Evolutionary conservation across 2,797 vertebrate genomes (phyloP).

Genomic region (Mycteria americana): DNA sequence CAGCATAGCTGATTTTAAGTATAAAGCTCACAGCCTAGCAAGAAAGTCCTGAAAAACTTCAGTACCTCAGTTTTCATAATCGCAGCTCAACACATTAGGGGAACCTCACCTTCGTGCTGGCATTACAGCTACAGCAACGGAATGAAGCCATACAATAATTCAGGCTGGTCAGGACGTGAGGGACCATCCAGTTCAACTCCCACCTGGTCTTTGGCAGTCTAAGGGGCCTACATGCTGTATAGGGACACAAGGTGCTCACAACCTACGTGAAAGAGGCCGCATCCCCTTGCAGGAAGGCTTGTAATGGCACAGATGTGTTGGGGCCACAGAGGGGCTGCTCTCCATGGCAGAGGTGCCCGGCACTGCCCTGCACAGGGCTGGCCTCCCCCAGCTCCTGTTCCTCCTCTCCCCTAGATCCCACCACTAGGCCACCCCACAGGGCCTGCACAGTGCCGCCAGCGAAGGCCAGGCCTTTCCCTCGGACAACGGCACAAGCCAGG

Average conservation of each 20-base stretch:
- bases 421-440: neutral
- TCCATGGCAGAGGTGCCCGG: neutral
- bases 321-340: neutral
- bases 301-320: neutral
- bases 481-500: rapidly evolving
- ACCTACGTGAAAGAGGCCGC: rapidly evolving
- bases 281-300: rapidly evolving
- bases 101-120: neutral
- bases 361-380: rapidly evolving
- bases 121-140: neutral
- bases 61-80: neutral
- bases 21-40: neutral
- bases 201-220: too few species aligned
- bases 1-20: neutral
- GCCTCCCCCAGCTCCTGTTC: neutral
- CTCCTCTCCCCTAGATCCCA: neutral
- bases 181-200: too few species aligned
- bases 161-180: neutral
- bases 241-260: neutral
- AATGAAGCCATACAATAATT: neutral
- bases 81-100: neutral
- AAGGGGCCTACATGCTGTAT: rapidly evolving
- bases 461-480: neutral
- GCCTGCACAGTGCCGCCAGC: neutral
- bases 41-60: neutral